Percentiles rank a stretch among this genome's conserved stretches.
Conservation (phyloP, 2,888 invertebrate genomes). For the Fissipunctia ypsillon region DNA sequence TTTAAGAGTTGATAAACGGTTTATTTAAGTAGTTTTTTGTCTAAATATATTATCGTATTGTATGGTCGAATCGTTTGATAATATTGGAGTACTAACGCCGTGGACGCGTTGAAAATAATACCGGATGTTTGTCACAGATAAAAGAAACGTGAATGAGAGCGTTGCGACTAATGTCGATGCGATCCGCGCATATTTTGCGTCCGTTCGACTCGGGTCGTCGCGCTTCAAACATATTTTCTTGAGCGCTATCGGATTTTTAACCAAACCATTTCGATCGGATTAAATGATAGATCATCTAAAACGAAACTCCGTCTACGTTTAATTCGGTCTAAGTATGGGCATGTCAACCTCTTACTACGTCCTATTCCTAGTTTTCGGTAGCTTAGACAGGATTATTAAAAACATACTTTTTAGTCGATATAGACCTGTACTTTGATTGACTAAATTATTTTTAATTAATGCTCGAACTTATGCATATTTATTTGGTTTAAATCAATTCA, state of each 20-base stretch:
- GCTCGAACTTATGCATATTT: not conserved
- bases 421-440: not conserved
- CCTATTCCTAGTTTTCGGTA: not conserved
- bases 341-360: not conserved
- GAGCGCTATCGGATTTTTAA: slow-evolving; percentile 7
- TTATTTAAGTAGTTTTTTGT: slow-evolving; percentile 80
- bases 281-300: not conserved
- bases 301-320: not conserved
- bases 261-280: not conserved
- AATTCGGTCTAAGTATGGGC: not conserved
- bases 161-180: slow-evolving; percentile 66
- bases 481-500: not conserved
- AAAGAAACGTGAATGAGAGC: slow-evolving; percentile 82
- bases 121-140: slow-evolving; percentile 88
- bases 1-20: slow-evolving; percentile 78
- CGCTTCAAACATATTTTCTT: slow-evolving; percentile 39
- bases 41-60: slow-evolving; percentile 78
- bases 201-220: slow-evolving; percentile 49
- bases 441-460: not conserved
- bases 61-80: slow-evolving; percentile 79
- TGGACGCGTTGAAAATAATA: slow-evolving; percentile 80
- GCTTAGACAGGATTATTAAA: not conserved
- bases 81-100: slow-evolving; percentile 74
- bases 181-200: slow-evolving; percentile 71
- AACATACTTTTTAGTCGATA: not conserved